A percentile compares a stretch with the other conserved stretches of the same genome.
These are phyloP conservation scores for Tanytarsus gracilentus DNA, from an alignment of 2,888 invertebrate genomes.

Conservation along the genomic window DNA sequence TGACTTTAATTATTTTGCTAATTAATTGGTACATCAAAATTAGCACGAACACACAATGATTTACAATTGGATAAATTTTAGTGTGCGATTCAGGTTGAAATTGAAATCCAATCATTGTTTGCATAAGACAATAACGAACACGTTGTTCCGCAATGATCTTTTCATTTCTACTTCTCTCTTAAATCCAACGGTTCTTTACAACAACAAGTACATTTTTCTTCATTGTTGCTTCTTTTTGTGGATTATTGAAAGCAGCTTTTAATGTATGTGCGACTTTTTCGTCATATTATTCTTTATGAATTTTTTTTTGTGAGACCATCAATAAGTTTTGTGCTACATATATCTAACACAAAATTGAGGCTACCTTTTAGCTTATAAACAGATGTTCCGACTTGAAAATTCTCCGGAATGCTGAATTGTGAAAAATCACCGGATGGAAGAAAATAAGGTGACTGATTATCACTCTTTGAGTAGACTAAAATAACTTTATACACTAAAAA, in stretches of 20 bases:
- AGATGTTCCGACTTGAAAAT: conserved; percentile 63
- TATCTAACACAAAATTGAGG: conserved; percentile 28
- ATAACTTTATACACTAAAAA: background rate
- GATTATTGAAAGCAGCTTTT: conserved; percentile 14
- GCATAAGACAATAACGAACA: background rate
- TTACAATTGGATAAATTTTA: too few species aligned
- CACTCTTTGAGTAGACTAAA: background rate
- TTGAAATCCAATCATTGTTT: background rate
- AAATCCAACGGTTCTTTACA: conserved; percentile 27
- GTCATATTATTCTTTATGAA: background rate
- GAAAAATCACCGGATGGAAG: conserved; percentile 71
- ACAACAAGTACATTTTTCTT: conserved; percentile 16
- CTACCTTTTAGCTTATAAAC: conserved; percentile 66
- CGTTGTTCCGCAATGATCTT: conserved; percentile 1
- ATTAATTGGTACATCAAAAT: too few species aligned
- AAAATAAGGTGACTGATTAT: conserved; percentile 65
- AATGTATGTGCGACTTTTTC: conserved; percentile 25
- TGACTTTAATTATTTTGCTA: too few species aligned
- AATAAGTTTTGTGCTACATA: conserved; percentile 3
- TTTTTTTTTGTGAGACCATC: background rate
- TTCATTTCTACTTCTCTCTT: background rate
- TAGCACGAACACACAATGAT: too few species aligned
- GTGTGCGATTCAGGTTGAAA: background rate
- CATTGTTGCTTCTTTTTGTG: background rate
- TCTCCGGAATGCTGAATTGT: conserved; percentile 61